phyloP scores from a whole-genome alignment of 2,113 vertebrate species.

The Alaudala cheleensis region DNA sequence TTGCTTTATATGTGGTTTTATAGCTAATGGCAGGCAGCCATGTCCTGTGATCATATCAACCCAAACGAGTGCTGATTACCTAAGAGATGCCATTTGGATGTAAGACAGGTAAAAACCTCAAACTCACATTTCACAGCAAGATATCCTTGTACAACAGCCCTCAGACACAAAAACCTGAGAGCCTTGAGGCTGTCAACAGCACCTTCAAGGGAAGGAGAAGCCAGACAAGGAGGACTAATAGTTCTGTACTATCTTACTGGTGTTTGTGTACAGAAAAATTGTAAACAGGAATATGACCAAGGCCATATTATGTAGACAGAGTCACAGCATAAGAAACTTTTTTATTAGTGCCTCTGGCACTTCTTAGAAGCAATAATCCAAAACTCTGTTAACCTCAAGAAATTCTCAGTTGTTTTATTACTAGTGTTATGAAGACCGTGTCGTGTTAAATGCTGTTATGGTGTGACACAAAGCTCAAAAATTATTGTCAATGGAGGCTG shows the following conservation, averaged over 20 bases:
- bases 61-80: not conserved
- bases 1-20: not conserved
- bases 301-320: not conserved
- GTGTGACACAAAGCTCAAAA: not conserved
- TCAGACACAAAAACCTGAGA: not conserved
- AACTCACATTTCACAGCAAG: not conserved
- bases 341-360: not conserved
- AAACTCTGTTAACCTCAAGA: not conserved
- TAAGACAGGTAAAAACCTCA: not conserved
- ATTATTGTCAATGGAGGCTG: not conserved
- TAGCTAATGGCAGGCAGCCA: accelerated
- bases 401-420: not conserved
- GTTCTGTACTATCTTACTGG: not conserved
- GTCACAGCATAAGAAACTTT: not conserved
- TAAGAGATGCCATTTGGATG: accelerated
- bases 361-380: not conserved
- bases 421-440: not conserved
- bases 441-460: not conserved
- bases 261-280: not conserved
- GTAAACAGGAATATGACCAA: not conserved
- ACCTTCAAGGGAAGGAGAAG: not conserved
- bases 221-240: not conserved
- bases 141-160: not conserved
- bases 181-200: not conserved
- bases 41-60: not conserved